These are phyloP conservation scores for Aromia moschata DNA, from an alignment of 2,888 invertebrate species.

Conservation along the genomic window DNA sequence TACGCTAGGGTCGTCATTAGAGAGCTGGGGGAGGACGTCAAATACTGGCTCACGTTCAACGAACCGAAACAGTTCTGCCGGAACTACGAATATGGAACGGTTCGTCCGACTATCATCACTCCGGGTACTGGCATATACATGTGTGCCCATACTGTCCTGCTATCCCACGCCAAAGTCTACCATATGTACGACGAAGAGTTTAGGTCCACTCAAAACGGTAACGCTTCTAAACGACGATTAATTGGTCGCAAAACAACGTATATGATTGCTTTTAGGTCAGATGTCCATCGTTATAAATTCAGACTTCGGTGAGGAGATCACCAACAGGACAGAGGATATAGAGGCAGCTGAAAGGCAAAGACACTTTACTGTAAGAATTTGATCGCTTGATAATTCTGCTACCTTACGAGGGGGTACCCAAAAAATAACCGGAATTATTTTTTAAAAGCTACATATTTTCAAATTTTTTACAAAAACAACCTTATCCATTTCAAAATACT, in stretches of 20 bases:
- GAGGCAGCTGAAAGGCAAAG: conserved; percentile 66
- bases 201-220: conserved; percentile 56
- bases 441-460: no score
- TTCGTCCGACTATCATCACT: conserved; percentile 66
- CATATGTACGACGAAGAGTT: conserved; percentile 71
- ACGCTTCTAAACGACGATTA: no score
- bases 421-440: no score
- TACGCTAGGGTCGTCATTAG: conserved; percentile 66
- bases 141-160: conserved; percentile 71
- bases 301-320: conserved; percentile 67
- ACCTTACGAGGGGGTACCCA: no score
- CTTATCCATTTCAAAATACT: no score
- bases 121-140: conserved; percentile 71
- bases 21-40: conserved; percentile 63
- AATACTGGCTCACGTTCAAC: conserved; percentile 76
- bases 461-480: no score
- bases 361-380: conserved; percentile 32
- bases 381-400: no score
- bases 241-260: neutral
- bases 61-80: conserved; percentile 63
- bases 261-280: neutral
- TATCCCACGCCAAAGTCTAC: conserved; percentile 74
- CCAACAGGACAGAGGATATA: conserved; percentile 62
- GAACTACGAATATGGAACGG: conserved; percentile 65
- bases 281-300: conserved; percentile 65